Conservation (phyloP, 2,113 vertebrate species). For the human region DNA sequence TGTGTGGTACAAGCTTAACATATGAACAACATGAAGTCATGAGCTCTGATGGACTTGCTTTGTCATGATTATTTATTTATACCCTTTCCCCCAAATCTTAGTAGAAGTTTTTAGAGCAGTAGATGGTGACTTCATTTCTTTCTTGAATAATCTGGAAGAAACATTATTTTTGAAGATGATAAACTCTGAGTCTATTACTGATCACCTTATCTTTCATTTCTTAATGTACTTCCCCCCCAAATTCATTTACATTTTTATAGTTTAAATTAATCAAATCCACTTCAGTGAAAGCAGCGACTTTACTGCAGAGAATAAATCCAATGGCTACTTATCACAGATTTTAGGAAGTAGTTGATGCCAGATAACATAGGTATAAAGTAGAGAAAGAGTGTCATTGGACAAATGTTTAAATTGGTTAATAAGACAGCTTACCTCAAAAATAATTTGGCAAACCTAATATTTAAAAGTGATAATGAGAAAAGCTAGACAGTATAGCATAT, state of each 20-base stretch:
- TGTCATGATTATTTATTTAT: slow-evolving; percentile 72
- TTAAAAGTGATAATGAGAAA: slow-evolving; percentile 8
- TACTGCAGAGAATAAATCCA: slow-evolving; percentile 40
- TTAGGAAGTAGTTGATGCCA: neutral
- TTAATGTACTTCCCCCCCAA: neutral
- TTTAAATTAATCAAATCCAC: slow-evolving; percentile 56
- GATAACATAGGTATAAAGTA: neutral
- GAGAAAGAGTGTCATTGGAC: neutral
- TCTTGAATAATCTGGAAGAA: slow-evolving; percentile 54
- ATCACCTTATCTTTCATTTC: slow-evolving; percentile 48
- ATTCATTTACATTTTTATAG: slow-evolving; percentile 52
- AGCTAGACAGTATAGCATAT: neutral
- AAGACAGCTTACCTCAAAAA: neutral
- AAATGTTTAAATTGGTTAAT: slow-evolving; percentile 11
- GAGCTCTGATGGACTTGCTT: slow-evolving; percentile 34
- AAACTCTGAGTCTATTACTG: slow-evolving; percentile 11
- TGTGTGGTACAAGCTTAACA: slow-evolving; percentile 48
- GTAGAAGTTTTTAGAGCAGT: slow-evolving; percentile 70
- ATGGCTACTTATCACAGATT: slow-evolving; percentile 24
- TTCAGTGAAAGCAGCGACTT: neutral
- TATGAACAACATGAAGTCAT: slow-evolving; percentile 46
- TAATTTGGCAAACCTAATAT: neutral
- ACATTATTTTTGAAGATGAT: slow-evolving; percentile 48
- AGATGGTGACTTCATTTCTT: slow-evolving; percentile 70
- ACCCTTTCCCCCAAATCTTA: slow-evolving; percentile 61